Conservation (phyloP, 2,113 vertebrate genomes). For the Thamnophis sirtalis region DNA sequence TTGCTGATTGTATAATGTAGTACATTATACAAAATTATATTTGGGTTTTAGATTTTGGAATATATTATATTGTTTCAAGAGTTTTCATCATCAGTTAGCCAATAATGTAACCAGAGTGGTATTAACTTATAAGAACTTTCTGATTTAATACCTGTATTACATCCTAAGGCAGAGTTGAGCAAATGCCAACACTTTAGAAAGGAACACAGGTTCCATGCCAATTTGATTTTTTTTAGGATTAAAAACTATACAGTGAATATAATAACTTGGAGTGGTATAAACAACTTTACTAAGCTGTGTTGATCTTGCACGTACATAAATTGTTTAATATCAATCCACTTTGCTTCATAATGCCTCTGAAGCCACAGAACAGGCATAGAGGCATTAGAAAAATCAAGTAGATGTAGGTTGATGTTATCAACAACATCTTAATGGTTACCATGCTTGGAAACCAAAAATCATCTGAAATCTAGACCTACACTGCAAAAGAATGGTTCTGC, state of each 20-base stretch:
- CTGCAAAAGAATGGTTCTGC: background rate
- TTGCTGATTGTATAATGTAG: constrained; percentile 46
- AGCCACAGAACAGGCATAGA: background rate
- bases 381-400: background rate
- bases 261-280: background rate
- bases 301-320: background rate
- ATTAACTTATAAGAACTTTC: background rate
- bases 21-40: constrained; percentile 35
- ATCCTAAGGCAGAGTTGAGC: background rate
- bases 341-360: background rate
- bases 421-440: background rate
- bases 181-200: background rate
- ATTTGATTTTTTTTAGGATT: background rate
- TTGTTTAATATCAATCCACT: background rate
- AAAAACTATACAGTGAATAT: background rate
- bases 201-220: background rate
- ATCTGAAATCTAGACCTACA: background rate
- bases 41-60: background rate
- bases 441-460: background rate
- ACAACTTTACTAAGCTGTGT: background rate
- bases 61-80: background rate
- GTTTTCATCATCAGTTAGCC: background rate
- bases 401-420: background rate
- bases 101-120: background rate
- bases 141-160: background rate